These are phyloP conservation scores for Chitala chitala DNA, from an alignment of 2,113 vertebrate genomes.

Conservation along the genomic window DNA sequence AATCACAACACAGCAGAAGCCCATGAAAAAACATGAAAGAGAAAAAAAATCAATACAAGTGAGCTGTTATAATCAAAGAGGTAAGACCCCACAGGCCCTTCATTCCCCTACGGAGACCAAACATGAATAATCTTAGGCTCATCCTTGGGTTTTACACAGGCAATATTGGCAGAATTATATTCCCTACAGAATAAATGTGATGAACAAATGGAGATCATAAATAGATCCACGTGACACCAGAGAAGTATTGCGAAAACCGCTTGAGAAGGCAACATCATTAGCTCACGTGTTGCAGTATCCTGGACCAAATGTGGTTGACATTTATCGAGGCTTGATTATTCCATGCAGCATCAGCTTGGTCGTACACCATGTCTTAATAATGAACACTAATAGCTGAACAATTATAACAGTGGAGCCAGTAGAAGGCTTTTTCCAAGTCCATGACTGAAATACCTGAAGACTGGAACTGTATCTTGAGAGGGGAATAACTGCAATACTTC, in stretches of 20 bases:
- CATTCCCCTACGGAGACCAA: background rate
- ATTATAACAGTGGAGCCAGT: too few relatives aligned
- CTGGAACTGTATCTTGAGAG: background rate
- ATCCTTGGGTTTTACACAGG: background rate
- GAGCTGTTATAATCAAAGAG: background rate
- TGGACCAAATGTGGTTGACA: too few relatives aligned
- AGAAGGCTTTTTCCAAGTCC: too few relatives aligned
- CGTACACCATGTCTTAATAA: too few relatives aligned
- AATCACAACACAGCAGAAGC: background rate
- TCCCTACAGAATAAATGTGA: background rate
- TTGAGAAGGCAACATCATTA: background rate
- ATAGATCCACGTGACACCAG: background rate
- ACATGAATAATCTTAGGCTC: conserved; percentile 7
- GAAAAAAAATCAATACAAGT: background rate
- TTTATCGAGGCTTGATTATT: too few relatives aligned
- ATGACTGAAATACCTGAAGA: too few relatives aligned
- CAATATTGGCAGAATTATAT: background rate
- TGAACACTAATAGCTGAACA: too few relatives aligned
- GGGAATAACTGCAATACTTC: background rate
- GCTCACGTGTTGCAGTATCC: too few relatives aligned
- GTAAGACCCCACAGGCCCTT: background rate
- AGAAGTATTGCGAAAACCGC: background rate
- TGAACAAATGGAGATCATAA: background rate
- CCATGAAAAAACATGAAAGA: background rate
- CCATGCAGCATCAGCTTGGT: too few relatives aligned